Evolutionary conservation across 2,888 invertebrate species (phyloP), one percentile per base, ranked within the genome.

Genomic region (Saturnia japonica): DNA sequence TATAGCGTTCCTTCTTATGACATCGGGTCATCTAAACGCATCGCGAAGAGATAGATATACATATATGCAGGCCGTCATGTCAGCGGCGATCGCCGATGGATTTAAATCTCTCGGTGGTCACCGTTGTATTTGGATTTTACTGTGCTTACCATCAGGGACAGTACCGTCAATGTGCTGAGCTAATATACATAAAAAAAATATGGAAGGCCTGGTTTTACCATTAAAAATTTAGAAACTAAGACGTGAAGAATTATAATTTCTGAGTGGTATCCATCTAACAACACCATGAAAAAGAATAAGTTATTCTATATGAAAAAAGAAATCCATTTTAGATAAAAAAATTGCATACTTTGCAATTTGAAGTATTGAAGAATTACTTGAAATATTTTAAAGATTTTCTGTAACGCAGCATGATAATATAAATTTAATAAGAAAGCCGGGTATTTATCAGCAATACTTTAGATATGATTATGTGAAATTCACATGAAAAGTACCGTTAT

Each of bases 311-410:
- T 22, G 7, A 51, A n/a, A 16, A n/a, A 9, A 51, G 8, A n/a
- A 19, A 0, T 47, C n/a, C n/a, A 47, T n/a, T 22, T 54, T 54
- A 54, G 11, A 11, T 22, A 22, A 8, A 54, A n/a, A n/a, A n/a
- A n/a, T n/a, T n/a, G n/a, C n/a, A n/a, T n/a, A 54, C n/a, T 22
- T 54, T 11, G 9, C 8, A 11, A 22, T 22, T 54, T 54, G 22
- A 22, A 2, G n/a, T 54, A 11, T 22, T 14, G 6, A 60, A 28
- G 8, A 60, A 14, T 19, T 57, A 25, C 6, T 28, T 28, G 3
- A 28, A 60, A 60, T 60, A 60, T 60, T 60, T 25, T 57, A 57
- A 57, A 25, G 25, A 12, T 57, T 57, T 54, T 60, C 57, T 14
- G 57, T 60, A 60, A 28, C 57, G 54, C 22, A 54, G 22, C 22